These are phyloP conservation scores for Pseudochirops corinnae DNA, from an alignment of 2,797 vertebrate genomes.

Conservation along the genomic window DNA sequence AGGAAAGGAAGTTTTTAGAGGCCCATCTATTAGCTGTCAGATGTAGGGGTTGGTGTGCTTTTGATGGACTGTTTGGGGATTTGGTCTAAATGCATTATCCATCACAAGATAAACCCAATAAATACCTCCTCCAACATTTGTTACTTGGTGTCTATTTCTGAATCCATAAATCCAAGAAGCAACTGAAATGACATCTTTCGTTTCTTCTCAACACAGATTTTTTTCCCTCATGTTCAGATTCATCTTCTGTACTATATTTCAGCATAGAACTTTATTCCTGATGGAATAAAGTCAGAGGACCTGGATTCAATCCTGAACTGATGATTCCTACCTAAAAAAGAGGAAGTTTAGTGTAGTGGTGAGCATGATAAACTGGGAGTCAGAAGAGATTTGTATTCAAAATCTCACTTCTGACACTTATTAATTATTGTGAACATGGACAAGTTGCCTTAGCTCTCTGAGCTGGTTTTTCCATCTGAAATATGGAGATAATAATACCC, in stretches of 20 bases:
- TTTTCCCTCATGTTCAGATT: not conserved
- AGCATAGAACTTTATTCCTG: not conserved
- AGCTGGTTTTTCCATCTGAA: not conserved
- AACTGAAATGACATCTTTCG: not conserved
- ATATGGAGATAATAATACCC: not conserved
- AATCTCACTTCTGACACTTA: not conserved
- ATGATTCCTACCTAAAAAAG: not conserved
- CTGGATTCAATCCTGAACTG: not conserved
- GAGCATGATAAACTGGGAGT: not conserved
- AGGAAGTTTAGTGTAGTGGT: not conserved
- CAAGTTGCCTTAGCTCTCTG: not conserved
- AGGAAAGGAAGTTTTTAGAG: not conserved
- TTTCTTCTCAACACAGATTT: not conserved
- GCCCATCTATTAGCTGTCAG: not conserved
- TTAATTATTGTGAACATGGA: not conserved
- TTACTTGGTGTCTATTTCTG: conserved; percentile 24
- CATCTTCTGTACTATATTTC: not conserved
- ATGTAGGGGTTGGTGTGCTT: not conserved
- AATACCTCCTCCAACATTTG: conserved; percentile 25
- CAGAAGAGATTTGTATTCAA: not conserved
- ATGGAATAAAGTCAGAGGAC: not conserved
- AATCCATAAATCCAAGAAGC: conserved; percentile 46
- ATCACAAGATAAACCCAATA: not conserved
- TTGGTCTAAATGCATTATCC: not conserved
- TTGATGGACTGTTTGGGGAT: not conserved